Base-by-base conservation (phyloP, 2,888 invertebrate genomes). In the Dryocosmus kuriphilus region DNA sequence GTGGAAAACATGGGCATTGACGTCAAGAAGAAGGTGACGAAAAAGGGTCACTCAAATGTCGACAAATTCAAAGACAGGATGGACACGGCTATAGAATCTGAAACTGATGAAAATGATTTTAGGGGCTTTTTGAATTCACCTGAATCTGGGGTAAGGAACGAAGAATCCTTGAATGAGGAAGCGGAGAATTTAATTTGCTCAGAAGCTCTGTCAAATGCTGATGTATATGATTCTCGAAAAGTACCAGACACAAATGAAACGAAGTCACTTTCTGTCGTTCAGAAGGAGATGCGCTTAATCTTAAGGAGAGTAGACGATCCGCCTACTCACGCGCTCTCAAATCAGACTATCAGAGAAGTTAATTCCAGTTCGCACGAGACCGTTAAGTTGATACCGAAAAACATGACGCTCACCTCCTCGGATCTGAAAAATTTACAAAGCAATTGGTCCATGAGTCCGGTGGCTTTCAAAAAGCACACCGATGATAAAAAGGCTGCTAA, bases 41-140 rank as follows among this genome's bases (percentile, higher is more conserved):
- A 85, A 82, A 86, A 88, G 55, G 84, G 88, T 38, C 75, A 86
- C 14, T 91, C 90, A 3, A 91, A 90, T 38, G 90, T 86, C 76
- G 91, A 91, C 55, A 88, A 89, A 51, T 77, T 91, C 16, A 89
- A 89, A 57, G 89, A 91, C 65, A 91, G 90, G 77, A 91, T 91
- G 88, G 88, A 87, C 9, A 88, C 89, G 6, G 84, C 82, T 24
- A 8, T 74, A 30, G 78, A 80, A 27, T 19, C 27, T 11, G 62
- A 63, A 9, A 22, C 46, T 4, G 24, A 2, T 27, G 57, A 77
- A 24, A 55, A 35, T 7, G 51, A 30, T 14, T 22, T 41, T n/a
- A 38, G 76, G 6, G 24, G 6, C 32, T 16, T 81, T 2, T 57
- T n/a, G 27, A 60, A 76, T 55, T 35, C 22, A 22, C 8, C 19